A percentile compares a stretch with the other conserved stretches of the same genome.
Conservation (phyloP, 2,113 vertebrate genomes). For the Erythrolamprus reginae region DNA sequence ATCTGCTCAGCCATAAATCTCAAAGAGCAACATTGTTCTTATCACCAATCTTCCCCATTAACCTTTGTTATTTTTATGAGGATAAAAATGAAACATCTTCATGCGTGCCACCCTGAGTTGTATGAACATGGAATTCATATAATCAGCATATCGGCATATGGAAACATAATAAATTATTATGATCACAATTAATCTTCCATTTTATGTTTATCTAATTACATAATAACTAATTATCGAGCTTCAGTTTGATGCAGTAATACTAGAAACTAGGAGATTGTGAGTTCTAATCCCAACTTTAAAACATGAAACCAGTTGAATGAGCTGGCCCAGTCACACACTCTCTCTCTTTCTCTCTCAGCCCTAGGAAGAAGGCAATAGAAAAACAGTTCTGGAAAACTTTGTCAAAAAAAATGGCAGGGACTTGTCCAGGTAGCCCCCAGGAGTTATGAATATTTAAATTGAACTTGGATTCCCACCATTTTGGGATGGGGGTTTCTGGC, state of each 20-base stretch:
- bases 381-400: not conserved
- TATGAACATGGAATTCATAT: not conserved
- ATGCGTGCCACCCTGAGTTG: not conserved
- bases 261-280: not conserved
- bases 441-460: not conserved
- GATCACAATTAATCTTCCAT: not conserved
- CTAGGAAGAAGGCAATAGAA: not conserved
- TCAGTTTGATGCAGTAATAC: not conserved
- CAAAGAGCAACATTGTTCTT: not conserved
- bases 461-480: not conserved
- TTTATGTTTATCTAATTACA: not conserved
- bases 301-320: not conserved
- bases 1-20: not conserved
- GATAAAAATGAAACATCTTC: not conserved
- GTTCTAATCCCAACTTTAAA: not conserved
- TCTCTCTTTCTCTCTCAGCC: not conserved
- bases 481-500: not conserved
- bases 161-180: not conserved
- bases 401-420: not conserved
- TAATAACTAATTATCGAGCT: not conserved
- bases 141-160: not conserved
- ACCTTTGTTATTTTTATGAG: not conserved
- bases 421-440: not conserved
- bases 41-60: not conserved
- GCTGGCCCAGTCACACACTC: not conserved